A percentile compares a stretch with the other conserved stretches of the same genome.
Conservation (phyloP, 2,888 invertebrate genomes). For the Cataglyphis altisquamis region DNA sequence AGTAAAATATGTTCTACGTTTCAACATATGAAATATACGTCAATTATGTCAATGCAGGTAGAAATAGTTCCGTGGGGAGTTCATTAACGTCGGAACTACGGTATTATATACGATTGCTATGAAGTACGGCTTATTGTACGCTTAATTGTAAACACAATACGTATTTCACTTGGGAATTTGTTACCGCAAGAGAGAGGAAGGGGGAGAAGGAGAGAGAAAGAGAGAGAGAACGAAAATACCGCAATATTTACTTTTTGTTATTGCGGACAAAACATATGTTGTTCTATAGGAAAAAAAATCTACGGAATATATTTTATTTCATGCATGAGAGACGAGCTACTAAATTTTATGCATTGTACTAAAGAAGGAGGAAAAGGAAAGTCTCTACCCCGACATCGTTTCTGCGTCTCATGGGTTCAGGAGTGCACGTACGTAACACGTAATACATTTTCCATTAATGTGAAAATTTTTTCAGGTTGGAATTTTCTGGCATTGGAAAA, state of each 20-base stretch:
- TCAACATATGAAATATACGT: neutral
- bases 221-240: conserved; percentile 9
- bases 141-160: conserved; percentile 25
- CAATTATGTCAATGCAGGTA: conserved; percentile 11
- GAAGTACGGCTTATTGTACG: conserved; percentile 25
- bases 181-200: neutral
- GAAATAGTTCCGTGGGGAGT: conserved; percentile 27
- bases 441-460: conserved; percentile 31
- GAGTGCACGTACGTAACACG: conserved; percentile 6
- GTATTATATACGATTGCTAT: conserved; percentile 19
- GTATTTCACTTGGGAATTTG: conserved; percentile 21
- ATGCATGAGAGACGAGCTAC: conserved; percentile 13
- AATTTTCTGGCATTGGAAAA: conserved; percentile 24
- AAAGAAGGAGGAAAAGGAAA: neutral
- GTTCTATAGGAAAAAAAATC: neutral
- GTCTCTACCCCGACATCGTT: neutral
- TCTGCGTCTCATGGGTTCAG: neutral
- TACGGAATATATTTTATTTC: conserved; percentile 28
- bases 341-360: conserved; percentile 45
- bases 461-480: conserved; percentile 27
- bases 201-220: too few relatives aligned
- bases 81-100: conserved; percentile 16
- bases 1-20: neutral
- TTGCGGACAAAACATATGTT: neutral
- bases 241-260: conserved; percentile 6